Evolutionary conservation across 23 tunicate genomes (phyloP), one percentile per base, ranked within the genome.

Genomic region (Styela plicata): DNA sequence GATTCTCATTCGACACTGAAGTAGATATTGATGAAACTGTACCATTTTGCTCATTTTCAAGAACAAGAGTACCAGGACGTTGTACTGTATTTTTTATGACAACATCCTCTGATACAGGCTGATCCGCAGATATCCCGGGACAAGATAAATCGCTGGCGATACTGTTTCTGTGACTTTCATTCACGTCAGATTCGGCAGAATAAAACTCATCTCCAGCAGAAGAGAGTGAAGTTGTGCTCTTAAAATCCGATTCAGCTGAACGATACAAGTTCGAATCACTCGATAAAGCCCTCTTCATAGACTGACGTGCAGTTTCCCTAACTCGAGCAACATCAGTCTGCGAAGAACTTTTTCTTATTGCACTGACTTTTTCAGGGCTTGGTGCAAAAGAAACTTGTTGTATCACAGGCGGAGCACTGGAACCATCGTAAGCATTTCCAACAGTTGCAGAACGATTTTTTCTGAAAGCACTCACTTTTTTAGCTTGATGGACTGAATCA

Each of bases 181-280:
- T 89, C 0, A 93, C 36, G 74, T 93, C 98, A 28, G 98, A 93
- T 32, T 93, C 98, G 1, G 98, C 98, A 10, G 98, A 93, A 70
- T 80, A 93, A 25, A 70, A 75, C 3, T 88, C 98, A 16, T 83
- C 71, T 44, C 57, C 57, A 13, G 13, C 57, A 25, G 81, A 76
- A 77, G 75, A 33, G 20, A 87, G 33, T 7, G 91, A 82, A 3
- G 91, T 68, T 0, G 86, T 82, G 86, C 91, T 87, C 30, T 70
- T 69, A 27, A 87, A 87, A 52, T 82, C 91, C 2, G 91, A 87
- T 69, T 87, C 91, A 1, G 91, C 91, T 0, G 91, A 87, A 13
- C 78, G 63, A 32, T 74, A 87, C 29, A 87, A 69, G 57, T 87
- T 82, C 0, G 91, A 87, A 24, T 87, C 91, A 20, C 87, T 87